Base-by-base conservation (phyloP, 92 coral and sea anemone genomes). In the Palythoa heliodiscus region DNA sequence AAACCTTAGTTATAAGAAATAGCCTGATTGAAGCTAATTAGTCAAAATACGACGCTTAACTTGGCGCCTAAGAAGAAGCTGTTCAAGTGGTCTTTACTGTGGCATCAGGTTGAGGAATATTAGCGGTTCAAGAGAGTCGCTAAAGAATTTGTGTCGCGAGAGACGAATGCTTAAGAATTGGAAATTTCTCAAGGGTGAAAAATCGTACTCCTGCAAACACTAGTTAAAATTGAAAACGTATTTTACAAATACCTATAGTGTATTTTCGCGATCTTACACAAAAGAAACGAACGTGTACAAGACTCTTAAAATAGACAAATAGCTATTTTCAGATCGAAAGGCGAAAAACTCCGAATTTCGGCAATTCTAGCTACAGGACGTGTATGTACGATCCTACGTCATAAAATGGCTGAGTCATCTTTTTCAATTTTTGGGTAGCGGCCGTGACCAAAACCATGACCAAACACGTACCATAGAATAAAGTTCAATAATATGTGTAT, bases 61-160 rank as follows among this genome's bases (percentile, higher is more conserved):
- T 54, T 54, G 81, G 81, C 81, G 81, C 81, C 81, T 52, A 5
- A 53, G 17, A 17, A 76, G 29, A 35, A 37, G 19, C 17, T 19
- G 15, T 8, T 76, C 12, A 76, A 76, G 81, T 76, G 50, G 50
- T 75, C 19, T 75, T 10, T 22, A 9, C 57, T 22, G 39, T 16
- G 40, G 40, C n/a, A 75, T 75, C n/a, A 15, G 38, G 61, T 24
- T 54, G 64, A 19, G 22, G 69, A 23, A 25, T 54, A 53, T 52
- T 25, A 8, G 43, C 23, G 53, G 81, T 55, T 76, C 50, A 29
- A 24, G 68, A 74, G 54, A 76, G 68, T 12, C 22, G 66, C 61
- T 24, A 76, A 76, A 76, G 81, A 76, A 54, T 76, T 76, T 20
- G 50, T 24, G 17, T 37, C 81, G 81, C 68, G 40, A 72, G 12